These are phyloP conservation scores for Halcyon badia DNA, from an alignment of 2,797 vertebrate genomes.

Conservation along the genomic window DNA sequence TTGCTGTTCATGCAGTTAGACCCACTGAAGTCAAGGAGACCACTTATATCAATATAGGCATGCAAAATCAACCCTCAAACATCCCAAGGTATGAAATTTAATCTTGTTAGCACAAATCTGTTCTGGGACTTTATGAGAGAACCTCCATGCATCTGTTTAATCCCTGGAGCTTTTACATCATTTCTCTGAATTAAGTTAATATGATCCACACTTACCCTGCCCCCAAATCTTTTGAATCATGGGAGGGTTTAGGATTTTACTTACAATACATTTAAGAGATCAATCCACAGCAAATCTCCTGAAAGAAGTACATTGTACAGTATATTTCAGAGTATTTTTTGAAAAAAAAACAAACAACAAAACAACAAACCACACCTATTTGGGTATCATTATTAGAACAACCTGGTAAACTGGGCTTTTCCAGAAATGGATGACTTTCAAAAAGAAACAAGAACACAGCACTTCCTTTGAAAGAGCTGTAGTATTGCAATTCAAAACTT, in stretches of 20 bases:
- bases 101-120: constrained; percentile 14
- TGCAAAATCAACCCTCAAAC: neutral
- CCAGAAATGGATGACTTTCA: neutral
- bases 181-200: constrained; percentile 31
- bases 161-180: constrained; percentile 33
- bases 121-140: constrained; percentile 22
- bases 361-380: neutral
- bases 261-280: neutral
- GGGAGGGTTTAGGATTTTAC: neutral
- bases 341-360: neutral
- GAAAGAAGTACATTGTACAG: neutral
- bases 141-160: constrained; percentile 12
- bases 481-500: neutral
- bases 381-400: neutral
- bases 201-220: neutral
- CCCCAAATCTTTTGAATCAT: neutral
- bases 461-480: neutral
- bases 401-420: neutral
- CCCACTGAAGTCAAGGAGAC: neutral
- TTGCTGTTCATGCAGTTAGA: neutral
- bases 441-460: neutral
- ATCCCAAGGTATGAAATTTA: constrained; percentile 37
- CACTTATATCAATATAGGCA: neutral
- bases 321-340: neutral
- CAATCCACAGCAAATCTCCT: neutral